Percentiles rank a stretch among this genome's conserved stretches.
Conservation (phyloP, 2,888 invertebrate genomes). For the Theristus sp. region DNA sequence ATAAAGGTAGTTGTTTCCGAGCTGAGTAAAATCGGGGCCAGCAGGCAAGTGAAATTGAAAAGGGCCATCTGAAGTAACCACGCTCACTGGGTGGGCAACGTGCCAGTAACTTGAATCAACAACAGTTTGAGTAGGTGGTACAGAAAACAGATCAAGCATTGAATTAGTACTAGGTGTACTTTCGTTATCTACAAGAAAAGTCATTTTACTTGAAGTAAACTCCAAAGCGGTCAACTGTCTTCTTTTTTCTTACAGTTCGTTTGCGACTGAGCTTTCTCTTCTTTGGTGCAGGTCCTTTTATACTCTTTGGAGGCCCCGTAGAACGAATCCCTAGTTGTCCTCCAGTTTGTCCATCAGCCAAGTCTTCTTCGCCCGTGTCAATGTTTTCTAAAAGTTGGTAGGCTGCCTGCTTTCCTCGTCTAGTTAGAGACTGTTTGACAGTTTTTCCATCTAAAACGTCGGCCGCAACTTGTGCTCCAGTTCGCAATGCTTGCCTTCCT, state of each 20-base stretch:
- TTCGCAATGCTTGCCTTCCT: not conserved
- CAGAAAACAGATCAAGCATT: slow-evolving; percentile 1
- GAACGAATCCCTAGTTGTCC: not conserved
- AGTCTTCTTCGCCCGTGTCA: no score
- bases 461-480: not conserved
- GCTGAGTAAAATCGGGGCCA: not conserved
- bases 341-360: not conserved
- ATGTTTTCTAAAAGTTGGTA: not conserved
- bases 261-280: not conserved
- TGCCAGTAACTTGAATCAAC: slow-evolving; percentile 2
- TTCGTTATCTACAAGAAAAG: not conserved
- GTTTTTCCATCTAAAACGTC: not conserved
- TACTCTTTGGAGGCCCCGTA: not conserved
- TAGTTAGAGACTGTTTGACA: not conserved
- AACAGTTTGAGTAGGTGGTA: slow-evolving; percentile 3
- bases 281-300: not conserved
- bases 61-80: not conserved
- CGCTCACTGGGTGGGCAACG: not conserved
- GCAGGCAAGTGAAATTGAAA: slow-evolving; percentile 3
- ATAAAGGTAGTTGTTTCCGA: not conserved
- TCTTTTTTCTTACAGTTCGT: not conserved
- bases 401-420: not conserved
- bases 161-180: not conserved
- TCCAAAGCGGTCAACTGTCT: not conserved
- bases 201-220: not conserved